phyloP scores from a whole-genome alignment of 1,140 invertebrate species.

The Sesamia nonagrioides region DNA sequence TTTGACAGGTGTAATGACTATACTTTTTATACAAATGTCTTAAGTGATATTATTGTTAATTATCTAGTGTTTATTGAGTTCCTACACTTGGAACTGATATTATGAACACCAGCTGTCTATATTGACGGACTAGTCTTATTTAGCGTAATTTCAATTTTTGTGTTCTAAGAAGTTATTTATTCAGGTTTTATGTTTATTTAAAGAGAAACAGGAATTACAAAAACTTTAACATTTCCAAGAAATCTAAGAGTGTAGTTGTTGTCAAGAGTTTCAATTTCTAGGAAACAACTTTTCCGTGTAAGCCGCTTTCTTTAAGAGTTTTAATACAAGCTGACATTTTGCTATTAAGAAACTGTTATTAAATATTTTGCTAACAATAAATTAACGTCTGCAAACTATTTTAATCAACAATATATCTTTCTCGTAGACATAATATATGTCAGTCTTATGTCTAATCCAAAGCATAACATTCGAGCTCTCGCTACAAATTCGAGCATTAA shows the following conservation, averaged over 20 bases:
- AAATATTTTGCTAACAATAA: slow-evolving; percentile 17
- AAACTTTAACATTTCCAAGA: slow-evolving; percentile 6
- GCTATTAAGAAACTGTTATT: neutral
- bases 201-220: neutral
- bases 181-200: neutral
- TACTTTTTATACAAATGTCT: slow-evolving; percentile 17
- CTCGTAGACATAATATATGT: slow-evolving; percentile 33
- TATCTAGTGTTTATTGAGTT: slow-evolving; percentile 26
- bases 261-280: slow-evolving; percentile 9
- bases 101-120: neutral
- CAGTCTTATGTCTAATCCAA: slow-evolving; percentile 30
- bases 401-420: slow-evolving; percentile 33
- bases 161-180: neutral
- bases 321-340: slow-evolving; percentile 15
- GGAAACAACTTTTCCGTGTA: slow-evolving; percentile 15
- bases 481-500: slow-evolving; percentile 35
- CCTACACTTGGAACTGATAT: neutral
- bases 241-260: neutral
- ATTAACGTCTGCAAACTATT: slow-evolving; percentile 31
- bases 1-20: slow-evolving; percentile 19
- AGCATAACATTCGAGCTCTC: neutral
- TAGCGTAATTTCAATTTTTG: neutral
- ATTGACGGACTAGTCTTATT: neutral
- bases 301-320: neutral
- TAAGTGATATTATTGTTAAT: slow-evolving; percentile 29